Conservation (phyloP, 2,113 vertebrate species). For the Ibidorhyncha struthersii region DNA sequence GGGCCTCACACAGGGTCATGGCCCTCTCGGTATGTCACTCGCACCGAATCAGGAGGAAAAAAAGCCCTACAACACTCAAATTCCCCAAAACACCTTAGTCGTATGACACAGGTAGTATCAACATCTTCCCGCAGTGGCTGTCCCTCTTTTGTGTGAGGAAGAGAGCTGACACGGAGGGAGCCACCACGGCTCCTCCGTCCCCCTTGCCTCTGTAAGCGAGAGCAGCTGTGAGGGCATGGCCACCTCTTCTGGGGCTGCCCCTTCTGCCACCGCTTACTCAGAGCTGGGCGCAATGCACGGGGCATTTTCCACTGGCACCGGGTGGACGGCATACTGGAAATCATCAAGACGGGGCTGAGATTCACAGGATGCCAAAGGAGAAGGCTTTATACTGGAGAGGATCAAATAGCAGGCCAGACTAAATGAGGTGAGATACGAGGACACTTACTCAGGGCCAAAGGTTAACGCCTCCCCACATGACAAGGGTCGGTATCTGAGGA, state of each 20-base stretch:
- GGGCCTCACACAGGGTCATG: rapidly evolving
- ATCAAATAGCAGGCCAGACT: neutral
- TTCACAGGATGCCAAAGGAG: neutral
- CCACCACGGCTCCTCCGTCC: neutral
- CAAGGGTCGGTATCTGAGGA: neutral
- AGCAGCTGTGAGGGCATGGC: rapidly evolving
- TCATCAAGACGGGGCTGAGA: neutral
- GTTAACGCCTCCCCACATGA: neutral
- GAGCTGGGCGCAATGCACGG: neutral
- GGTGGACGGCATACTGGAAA: neutral
- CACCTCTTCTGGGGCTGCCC: neutral
- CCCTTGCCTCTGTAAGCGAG: rapidly evolving
- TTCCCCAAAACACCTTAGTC: neutral
- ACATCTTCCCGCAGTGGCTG: neutral
- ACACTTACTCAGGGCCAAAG: slow-evolving; percentile 12
- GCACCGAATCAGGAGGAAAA: neutral
- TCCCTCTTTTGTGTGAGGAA: neutral
- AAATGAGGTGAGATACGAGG: slow-evolving; percentile 3
- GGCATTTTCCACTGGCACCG: neutral
- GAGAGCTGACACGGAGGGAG: neutral
- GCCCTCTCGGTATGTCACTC: neutral
- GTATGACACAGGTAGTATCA: neutral
- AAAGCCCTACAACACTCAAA: neutral
- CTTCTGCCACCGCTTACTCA: neutral
- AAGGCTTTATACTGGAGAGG: neutral